phyloP scores from a whole-genome alignment of 2,888 invertebrate genomes.

The Dascillus cervinus region DNA sequence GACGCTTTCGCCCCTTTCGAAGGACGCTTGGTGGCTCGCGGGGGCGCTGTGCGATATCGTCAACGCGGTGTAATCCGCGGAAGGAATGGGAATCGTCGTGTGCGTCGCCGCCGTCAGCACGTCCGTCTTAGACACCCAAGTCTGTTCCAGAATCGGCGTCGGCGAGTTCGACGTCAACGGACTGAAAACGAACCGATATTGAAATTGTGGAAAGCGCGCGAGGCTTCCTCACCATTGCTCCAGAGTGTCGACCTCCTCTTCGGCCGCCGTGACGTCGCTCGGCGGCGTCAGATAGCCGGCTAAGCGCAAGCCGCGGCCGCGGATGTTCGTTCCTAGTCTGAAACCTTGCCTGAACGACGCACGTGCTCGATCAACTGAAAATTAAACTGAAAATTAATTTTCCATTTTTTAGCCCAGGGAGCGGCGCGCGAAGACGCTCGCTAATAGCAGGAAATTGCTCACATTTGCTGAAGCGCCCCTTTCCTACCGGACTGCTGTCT shows the following conservation, averaged over 20 bases:
- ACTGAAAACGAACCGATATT: slow-evolving; percentile 32
- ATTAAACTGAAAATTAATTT: neutral
- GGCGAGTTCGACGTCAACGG: slow-evolving; percentile 48
- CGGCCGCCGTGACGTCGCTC: slow-evolving; percentile 54
- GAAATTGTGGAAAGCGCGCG: too few species aligned
- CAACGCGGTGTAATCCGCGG: slow-evolving; percentile 34
- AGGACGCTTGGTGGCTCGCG: slow-evolving; percentile 40
- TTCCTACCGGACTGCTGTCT: slow-evolving; percentile 41
- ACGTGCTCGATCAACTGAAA: slow-evolving; percentile 55
- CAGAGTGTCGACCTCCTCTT: slow-evolving; percentile 49
- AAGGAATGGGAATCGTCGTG: slow-evolving; percentile 25
- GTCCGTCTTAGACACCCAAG: slow-evolving; percentile 42
- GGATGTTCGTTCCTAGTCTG: slow-evolving; percentile 44
- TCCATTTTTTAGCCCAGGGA: neutral
- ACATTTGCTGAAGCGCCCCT: slow-evolving; percentile 51
- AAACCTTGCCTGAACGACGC: slow-evolving; percentile 55
- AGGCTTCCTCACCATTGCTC: slow-evolving; percentile 43
- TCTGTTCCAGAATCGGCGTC: slow-evolving; percentile 43
- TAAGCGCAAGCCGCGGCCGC: slow-evolving; percentile 48
- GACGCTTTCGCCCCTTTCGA: slow-evolving; percentile 40
- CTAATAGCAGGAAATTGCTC: slow-evolving; percentile 28
- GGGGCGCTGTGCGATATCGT: slow-evolving; percentile 41
- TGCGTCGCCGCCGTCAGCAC: slow-evolving; percentile 26
- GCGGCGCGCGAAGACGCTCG: neutral
- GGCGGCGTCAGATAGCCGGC: slow-evolving; percentile 53